These are phyloP conservation scores for Augochlora pura DNA, from an alignment of 1,140 invertebrate genomes.

Conservation along the genomic window DNA sequence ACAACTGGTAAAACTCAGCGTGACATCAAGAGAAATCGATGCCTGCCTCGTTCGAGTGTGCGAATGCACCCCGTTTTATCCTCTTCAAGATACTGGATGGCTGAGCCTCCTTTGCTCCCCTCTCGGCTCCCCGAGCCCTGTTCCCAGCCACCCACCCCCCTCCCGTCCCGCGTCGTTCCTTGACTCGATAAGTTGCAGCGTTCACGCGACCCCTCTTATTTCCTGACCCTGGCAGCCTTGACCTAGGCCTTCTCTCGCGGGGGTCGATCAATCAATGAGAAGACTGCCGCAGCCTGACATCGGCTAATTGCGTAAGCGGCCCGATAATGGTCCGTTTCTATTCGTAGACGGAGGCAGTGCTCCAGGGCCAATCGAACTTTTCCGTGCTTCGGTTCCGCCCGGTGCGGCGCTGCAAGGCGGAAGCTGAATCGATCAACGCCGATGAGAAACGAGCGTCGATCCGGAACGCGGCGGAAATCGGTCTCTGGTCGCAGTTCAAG, in stretches of 20 bases:
- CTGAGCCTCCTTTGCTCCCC: conserved; percentile 49
- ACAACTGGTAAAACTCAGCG: neutral
- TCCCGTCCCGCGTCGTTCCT: neutral
- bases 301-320: conserved; percentile 60
- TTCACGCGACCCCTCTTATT: conserved; percentile 64
- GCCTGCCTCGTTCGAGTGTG: conserved; percentile 13
- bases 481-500: no score
- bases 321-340: conserved; percentile 30
- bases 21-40: conserved; percentile 40
- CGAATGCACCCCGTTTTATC: conserved; percentile 43
- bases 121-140: no score
- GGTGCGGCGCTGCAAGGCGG: no score
- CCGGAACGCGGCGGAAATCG: no score
- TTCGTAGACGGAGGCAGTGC: neutral
- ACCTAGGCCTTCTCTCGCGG: conserved; percentile 65
- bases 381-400: neutral
- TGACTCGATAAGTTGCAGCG: conserved; percentile 43
- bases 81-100: conserved; percentile 23
- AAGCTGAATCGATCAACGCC: neutral
- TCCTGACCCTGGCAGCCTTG: conserved; percentile 69
- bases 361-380: neutral
- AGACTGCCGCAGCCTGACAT: conserved; percentile 56
- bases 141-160: neutral
- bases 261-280: conserved; percentile 67
- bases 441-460: no score